Conservation (phyloP, 2,888 invertebrate species). For the Drosophila demipolita region DNA sequence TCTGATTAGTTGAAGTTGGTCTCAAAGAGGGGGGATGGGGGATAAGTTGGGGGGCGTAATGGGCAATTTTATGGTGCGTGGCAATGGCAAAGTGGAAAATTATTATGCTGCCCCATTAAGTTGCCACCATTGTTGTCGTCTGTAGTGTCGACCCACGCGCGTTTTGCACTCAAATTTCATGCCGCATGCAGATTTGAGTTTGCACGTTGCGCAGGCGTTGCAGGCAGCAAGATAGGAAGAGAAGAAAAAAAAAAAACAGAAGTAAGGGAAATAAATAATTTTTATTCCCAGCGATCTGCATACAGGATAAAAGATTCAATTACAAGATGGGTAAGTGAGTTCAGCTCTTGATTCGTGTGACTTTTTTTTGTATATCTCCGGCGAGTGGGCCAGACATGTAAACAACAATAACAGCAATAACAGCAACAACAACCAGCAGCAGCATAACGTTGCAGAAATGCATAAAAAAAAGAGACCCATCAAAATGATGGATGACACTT, state of each 20-base stretch:
- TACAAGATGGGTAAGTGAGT: conserved; percentile 60
- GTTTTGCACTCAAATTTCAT: conserved; percentile 59
- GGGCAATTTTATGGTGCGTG: conserved; percentile 59
- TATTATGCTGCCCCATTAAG: conserved; percentile 75
- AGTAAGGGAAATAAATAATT: conserved; percentile 7
- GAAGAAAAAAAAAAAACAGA: conserved; percentile 3
- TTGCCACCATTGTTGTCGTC: conserved; percentile 60
- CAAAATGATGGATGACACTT: conserved; percentile 83
- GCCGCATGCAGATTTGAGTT: conserved; percentile 55
- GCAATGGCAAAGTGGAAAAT: conserved; percentile 77
- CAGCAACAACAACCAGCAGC: background rate
- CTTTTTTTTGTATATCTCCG: conserved; percentile 35
- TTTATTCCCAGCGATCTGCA: conserved; percentile 69
- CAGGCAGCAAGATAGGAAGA: background rate
- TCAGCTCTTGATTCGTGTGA: conserved; percentile 62
- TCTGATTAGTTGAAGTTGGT: conserved; percentile 74
- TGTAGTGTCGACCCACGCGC: conserved; percentile 49
- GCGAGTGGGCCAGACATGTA: conserved; percentile 67
- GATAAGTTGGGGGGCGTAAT: background rate
- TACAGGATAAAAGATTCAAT: conserved; percentile 78
- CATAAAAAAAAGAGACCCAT: conserved; percentile 66
- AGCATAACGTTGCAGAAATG: conserved; percentile 47
- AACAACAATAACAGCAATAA: conserved; percentile 42
- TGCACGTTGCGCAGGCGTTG: conserved; percentile 55
- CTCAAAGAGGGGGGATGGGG: background rate